Base-by-base conservation (phyloP, 1,140 invertebrate genomes). In the Hylaeus anthracinus region DNA sequence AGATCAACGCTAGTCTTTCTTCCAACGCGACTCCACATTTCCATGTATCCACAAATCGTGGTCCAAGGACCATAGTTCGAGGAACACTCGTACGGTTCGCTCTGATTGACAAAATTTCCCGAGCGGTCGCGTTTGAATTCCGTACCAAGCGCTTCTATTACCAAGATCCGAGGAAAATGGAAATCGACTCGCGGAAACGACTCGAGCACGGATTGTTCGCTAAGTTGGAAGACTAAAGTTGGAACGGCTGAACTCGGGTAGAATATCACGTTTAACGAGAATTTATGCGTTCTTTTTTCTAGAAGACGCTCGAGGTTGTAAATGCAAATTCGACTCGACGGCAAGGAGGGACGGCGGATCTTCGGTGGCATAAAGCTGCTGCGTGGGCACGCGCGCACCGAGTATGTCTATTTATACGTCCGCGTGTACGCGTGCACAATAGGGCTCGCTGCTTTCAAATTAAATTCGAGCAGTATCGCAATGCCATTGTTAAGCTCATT, bases 401-500 rank as follows among this genome's bases (percentile, higher is more conserved):
- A 51, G 48, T 41, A 72, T 14, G 56, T 87, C 82, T 87, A 86
- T 87, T 84, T 87, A 87, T 87, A 86, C 78, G 53, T 73, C 56
- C 69, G 43, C 43, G 39, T 37, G 45, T 67, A 55, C 41, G 51
- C 37, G 60, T 55, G 61, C 64, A 87, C 86, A 87, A 86, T 86
- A 72, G 79, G 51, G 55, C 80, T 70, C 15, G 78, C 74, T 86
- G 82, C 56, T 67, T 87, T 82, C 76, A 75, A 87, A 87, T 87
- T 84, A 87, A 87, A 87, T 87, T 87, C 79, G 86, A 84, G 82
- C 85, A 87, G 67, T 74, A 76, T 72, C 72, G 86, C 79, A 76
- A 84, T 87, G 82, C 79, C 85, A 87, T 87, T 87, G 82, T 87
- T 84, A 73, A 82, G 48, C 64, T 84, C 85, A 84, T 84, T 81